Conservation (phyloP, 2,113 vertebrate genomes). For the Sinocyclocheilus maitianheensis region DNA sequence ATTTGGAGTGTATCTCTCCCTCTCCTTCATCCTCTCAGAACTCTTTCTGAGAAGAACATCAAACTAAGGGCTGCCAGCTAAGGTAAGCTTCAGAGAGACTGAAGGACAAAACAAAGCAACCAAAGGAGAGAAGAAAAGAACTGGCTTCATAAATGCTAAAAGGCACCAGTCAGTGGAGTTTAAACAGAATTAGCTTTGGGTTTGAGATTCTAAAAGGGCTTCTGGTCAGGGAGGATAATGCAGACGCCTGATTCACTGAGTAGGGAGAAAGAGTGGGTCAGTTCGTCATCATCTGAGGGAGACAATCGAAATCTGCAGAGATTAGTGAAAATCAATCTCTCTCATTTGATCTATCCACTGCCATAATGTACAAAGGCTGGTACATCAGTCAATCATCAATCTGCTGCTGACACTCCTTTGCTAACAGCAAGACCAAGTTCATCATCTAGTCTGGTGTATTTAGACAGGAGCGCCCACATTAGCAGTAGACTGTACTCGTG, state of each 20-base stretch:
- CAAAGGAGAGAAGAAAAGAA: background rate
- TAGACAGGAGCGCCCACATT: background rate
- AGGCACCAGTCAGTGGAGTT: background rate
- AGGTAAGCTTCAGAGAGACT: background rate
- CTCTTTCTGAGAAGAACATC: constrained; percentile 13
- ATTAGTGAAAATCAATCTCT: constrained; percentile 24
- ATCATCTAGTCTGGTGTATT: background rate
- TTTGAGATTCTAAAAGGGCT: background rate
- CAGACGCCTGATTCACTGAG: background rate
- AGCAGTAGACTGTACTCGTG: constrained; percentile 65
- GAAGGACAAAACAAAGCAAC: constrained; percentile 5
- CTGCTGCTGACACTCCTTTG: background rate
- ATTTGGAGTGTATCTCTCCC: constrained; percentile 32
- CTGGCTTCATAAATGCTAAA: constrained; percentile 6
- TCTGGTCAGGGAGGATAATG: background rate
- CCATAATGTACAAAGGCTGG: constrained; percentile 21
- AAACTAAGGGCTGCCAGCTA: constrained; percentile 28
- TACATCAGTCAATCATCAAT: constrained; percentile 15
- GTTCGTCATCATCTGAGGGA: background rate
- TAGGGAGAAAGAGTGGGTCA: background rate
- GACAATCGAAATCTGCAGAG: constrained; percentile 7
- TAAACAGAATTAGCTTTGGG: constrained; percentile 14
- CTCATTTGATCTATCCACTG: constrained; percentile 15
- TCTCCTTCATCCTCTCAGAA: constrained; percentile 38
- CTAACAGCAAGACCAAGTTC: background rate